Percentiles rank a stretch among this genome's conserved stretches.
Conservation (phyloP, 2,113 vertebrate genomes). For the Chamaea fasciata region DNA sequence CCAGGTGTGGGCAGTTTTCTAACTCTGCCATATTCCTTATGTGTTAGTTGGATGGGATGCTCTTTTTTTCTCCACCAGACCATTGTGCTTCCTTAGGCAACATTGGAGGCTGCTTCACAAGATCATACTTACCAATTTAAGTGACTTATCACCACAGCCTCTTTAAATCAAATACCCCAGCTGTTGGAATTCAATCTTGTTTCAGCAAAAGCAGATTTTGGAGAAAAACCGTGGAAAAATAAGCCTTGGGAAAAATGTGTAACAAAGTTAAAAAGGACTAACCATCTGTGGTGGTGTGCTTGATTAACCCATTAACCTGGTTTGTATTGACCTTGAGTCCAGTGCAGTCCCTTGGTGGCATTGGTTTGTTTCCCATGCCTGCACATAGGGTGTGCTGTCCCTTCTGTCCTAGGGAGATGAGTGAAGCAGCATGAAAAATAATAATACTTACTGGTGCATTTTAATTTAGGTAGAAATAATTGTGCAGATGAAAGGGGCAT, state of each 20-base stretch:
- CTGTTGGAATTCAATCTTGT: background rate
- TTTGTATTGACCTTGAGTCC: background rate
- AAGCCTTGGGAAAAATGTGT: background rate
- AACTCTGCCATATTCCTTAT: background rate
- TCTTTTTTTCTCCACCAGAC: background rate
- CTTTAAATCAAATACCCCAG: background rate
- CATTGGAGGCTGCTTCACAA: background rate
- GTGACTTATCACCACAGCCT: background rate
- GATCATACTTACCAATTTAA: background rate
- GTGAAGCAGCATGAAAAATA: background rate
- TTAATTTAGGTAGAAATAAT: background rate
- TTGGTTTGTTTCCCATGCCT: background rate
- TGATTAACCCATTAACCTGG: fast-evolving
- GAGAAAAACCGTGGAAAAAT: background rate
- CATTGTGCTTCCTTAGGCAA: background rate
- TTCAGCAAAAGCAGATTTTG: background rate
- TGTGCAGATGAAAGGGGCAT: background rate
- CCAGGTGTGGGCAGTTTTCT: background rate
- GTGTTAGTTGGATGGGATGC: background rate
- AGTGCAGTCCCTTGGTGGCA: background rate
- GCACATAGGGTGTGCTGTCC: background rate
- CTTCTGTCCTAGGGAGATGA: background rate
- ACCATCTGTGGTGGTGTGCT: background rate
- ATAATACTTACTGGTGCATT: background rate
- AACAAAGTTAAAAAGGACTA: background rate